Evolutionary conservation across 2,888 invertebrate genomes (phyloP), one percentile per base, ranked within the genome.

Genomic region (Malachius bipustulatus): DNA sequence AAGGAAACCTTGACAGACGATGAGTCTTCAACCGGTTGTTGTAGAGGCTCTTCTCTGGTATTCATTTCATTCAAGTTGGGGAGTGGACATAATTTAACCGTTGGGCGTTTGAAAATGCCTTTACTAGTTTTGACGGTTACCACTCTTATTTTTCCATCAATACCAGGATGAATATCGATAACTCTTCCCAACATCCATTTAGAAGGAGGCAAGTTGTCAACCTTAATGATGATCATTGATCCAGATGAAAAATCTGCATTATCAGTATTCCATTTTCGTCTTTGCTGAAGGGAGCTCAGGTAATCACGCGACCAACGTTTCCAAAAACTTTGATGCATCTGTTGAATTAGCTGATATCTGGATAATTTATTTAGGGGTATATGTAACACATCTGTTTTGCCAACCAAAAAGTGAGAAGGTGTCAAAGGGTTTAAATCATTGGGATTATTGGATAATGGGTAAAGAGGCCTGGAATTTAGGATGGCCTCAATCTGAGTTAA

Each of bases 251-350:
- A 24, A 24, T 24, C 24, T 8, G 8, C n/a, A 8, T 24, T 24
- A 24, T 8, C n/a, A 8, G 8, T 8, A 24, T 24, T 24, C 37
- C 37, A 37, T 26, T 37, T 37, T 12, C 4, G 3, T 4, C 37
- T 9, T 4, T 27, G n/a, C 16, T 37, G 37, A 6, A 35, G 19
- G 13, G 9, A 13, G 14, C 14, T 12, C 6, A 37, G 24, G 14
- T 37, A 37, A 4, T 34, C 29, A n/a, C 16, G 19, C 3, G 30
- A 30, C 34, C 34, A 37, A 12, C 33, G 10, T 16, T 37, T 37
- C 37, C 37, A 37, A 26, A 37, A 37, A 2, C 16, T 15, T 27
- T 34, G 33, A 10, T 16, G 4, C 4, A 37, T 26, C 8, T 37
- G 33, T 9, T 34, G 33, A 9, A 37, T 13, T 14, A 27, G 10